phyloP scores from a whole-genome alignment of 2,888 invertebrate genomes.

The Cantharis flavilabris region DNA sequence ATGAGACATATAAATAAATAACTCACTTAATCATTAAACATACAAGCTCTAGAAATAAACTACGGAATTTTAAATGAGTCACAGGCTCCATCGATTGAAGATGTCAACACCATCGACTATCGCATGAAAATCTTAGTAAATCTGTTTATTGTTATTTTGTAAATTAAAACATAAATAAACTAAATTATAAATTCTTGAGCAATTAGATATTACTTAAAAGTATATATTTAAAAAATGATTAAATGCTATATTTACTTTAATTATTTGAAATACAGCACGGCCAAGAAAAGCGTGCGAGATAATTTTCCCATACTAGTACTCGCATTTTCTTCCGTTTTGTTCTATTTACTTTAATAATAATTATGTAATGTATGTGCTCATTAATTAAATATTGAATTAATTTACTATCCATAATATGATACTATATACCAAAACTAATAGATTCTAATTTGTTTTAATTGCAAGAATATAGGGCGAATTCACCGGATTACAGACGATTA shows the following conservation, averaged over 20 bases:
- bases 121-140: not conserved
- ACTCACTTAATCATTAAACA: not conserved
- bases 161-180: not conserved
- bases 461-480: too few species aligned
- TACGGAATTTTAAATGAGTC: constrained; percentile 7
- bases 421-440: too few species aligned
- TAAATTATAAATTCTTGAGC: not conserved
- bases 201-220: not conserved
- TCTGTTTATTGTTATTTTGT: not conserved
- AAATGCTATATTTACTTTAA: not conserved
- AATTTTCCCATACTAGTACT: too few species aligned
- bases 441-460: too few species aligned
- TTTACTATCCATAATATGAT: too few species aligned
- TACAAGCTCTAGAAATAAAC: not conserved
- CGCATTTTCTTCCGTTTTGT: too few species aligned
- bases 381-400: too few species aligned
- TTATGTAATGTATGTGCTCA: too few species aligned
- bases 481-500: too few species aligned
- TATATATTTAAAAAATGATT: not conserved
- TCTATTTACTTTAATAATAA: too few species aligned
- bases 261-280: too few species aligned
- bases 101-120: constrained; percentile 6
- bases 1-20: not conserved
- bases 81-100: constrained; percentile 5
- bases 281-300: too few species aligned